phyloP scores from a whole-genome alignment of 2,888 invertebrate genomes.

The Drosophila recens region DNA sequence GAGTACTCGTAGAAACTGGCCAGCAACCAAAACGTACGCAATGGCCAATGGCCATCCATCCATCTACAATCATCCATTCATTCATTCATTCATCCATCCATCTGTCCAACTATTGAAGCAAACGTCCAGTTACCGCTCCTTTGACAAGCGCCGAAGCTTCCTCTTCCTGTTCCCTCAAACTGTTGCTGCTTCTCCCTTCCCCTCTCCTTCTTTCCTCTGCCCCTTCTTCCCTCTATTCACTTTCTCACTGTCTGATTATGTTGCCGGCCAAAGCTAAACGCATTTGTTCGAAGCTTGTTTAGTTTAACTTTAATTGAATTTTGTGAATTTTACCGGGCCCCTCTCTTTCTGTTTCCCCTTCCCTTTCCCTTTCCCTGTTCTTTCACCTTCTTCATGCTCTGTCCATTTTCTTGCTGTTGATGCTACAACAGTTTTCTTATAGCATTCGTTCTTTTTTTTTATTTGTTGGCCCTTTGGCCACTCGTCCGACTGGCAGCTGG shows the following conservation, averaged over 20 bases:
- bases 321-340: slow-evolving; percentile 72
- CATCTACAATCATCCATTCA: slow-evolving; percentile 47
- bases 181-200: slow-evolving; percentile 20
- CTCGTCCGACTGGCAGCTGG: slow-evolving; percentile 68
- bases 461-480: slow-evolving; percentile 66
- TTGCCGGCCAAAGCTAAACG: slow-evolving; percentile 68
- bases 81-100: slow-evolving; percentile 42
- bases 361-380: slow-evolving; percentile 18
- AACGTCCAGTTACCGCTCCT: slow-evolving; percentile 64
- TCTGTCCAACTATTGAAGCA: slow-evolving; percentile 61
- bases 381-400: slow-evolving; percentile 4
- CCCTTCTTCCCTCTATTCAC: too few relatives aligned
- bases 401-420: slow-evolving; percentile 36
- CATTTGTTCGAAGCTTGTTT: slow-evolving; percentile 82
- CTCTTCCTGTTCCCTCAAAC: slow-evolving; percentile 54
- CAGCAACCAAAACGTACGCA: slow-evolving; percentile 72
- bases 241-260: slow-evolving; percentile 35
- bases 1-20: slow-evolving; percentile 51
- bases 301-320: slow-evolving; percentile 82
- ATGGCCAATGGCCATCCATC: slow-evolving; percentile 56
- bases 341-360: slow-evolving; percentile 31
- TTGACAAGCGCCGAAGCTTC: slow-evolving; percentile 72
- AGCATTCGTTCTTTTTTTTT: slow-evolving; percentile 40
- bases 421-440: slow-evolving; percentile 55
- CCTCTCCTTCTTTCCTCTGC: neutral